Evolutionary conservation across 2,888 invertebrate species (phyloP), one percentile per base, ranked within the genome.

Genomic region (Neoscelio sp.): DNA sequence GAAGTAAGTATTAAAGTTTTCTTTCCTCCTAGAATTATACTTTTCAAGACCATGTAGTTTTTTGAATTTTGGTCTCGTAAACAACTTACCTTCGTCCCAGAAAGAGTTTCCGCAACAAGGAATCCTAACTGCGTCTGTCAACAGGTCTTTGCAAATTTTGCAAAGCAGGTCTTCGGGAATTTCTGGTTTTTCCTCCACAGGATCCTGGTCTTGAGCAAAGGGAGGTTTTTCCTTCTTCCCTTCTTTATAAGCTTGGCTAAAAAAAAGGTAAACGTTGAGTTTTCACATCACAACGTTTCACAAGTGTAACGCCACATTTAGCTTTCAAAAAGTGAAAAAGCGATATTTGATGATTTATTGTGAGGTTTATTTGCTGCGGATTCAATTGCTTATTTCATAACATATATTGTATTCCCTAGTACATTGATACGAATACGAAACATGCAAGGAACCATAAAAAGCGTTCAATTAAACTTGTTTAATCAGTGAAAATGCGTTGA

Each of bases 81-180:
- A 6, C 12, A 35, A 92, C 94, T 93, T 92, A 96, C 99, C 99
- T 91, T 99, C 99, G 91, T 99, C 99, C 91, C 99, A 99, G 91
- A 98, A 99, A 6, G 98, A 98, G 90, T 97, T 97, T 2, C 99
- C 99, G 91, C 99, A 99, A 90, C 99, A 99, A 0, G 98, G 98
- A 89, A 98, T 98, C 94, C 99, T 96, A 20, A 99, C 98, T 30
- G 99, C 99, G 91, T 99, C 99, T 0, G 95, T 95, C 78, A 99
- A 93, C 35, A 99, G 92, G 90, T 98, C 97, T 56, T 96, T 94
- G 91, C 99, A 99, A 68, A 99, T 93, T 68, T 95, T 95, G 91
- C 99, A 99, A 44, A 97, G 92, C 48, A 99, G 91, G 89, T 99
- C 98, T 80, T 96, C 96, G 0, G 99, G 99, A 64, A 99, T 95